Conservation (phyloP, 1,140 invertebrate genomes). For the Anadara kagoshimensis region DNA sequence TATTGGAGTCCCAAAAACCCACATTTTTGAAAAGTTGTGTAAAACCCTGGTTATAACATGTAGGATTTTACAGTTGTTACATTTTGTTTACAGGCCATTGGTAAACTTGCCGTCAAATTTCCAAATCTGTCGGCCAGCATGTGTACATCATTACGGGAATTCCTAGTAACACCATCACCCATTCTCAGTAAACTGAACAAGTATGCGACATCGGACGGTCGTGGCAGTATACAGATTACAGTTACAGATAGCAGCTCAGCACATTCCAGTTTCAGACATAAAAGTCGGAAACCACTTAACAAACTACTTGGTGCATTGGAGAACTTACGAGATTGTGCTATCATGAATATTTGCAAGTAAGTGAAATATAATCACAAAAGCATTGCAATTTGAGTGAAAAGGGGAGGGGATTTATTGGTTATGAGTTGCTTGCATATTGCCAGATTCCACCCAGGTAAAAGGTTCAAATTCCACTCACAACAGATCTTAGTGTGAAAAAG, state of each 20-base stretch:
- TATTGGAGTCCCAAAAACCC: too few species aligned
- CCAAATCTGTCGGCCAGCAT: conserved; percentile 95
- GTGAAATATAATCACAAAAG: too few species aligned
- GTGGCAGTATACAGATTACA: conserved; percentile 68
- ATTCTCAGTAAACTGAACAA: conserved; percentile 92
- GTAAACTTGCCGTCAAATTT: conserved; percentile 96
- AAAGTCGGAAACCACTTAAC: conserved; percentile 37
- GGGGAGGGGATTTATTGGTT: background rate
- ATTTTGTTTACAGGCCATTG: conserved; percentile 82
- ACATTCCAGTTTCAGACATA: conserved; percentile 6
- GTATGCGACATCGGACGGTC: conserved; percentile 73
- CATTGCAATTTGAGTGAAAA: too few species aligned
- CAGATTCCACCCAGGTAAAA: too few species aligned
- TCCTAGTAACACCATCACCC: conserved; percentile 95
- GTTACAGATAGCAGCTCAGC: conserved; percentile 68
- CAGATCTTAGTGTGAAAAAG: too few species aligned
- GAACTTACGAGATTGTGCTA: conserved; percentile 91
- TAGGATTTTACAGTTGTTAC: too few species aligned
- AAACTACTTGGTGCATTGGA: conserved; percentile 82
- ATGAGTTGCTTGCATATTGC: too few species aligned
- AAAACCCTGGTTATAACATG: too few species aligned
- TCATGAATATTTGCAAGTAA: conserved; percentile 93
- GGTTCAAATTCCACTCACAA: too few species aligned
- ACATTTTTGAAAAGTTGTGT: too few species aligned
- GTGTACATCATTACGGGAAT: conserved; percentile 90